Conservation (phyloP, 2,797 vertebrate genomes). For the Paedocypris micromegethes region DNA sequence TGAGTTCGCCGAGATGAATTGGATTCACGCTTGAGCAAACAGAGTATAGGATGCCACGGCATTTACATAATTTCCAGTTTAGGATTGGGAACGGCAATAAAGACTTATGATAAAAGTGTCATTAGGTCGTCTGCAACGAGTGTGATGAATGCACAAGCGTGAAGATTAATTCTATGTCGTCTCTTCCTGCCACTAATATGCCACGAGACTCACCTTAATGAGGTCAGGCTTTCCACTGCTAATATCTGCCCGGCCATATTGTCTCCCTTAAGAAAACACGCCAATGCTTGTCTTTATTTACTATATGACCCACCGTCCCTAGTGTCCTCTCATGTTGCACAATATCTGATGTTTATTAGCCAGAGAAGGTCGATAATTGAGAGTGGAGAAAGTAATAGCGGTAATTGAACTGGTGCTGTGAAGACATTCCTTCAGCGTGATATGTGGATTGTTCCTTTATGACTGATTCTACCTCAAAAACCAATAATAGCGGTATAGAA, state of each 20-base stretch:
- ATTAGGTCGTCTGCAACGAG: slow-evolving; percentile 55
- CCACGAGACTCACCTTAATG: slow-evolving; percentile 64
- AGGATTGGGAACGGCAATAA: slow-evolving; percentile 61
- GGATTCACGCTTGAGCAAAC: slow-evolving; percentile 65
- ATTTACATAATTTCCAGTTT: slow-evolving; percentile 70
- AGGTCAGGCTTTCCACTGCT: slow-evolving; percentile 54
- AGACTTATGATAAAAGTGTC: slow-evolving; percentile 73
- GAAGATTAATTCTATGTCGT: slow-evolving; percentile 62
- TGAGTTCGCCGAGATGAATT: slow-evolving; percentile 64
- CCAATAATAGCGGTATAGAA: slow-evolving; percentile 7
- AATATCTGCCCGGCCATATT: slow-evolving; percentile 47
- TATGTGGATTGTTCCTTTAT: slow-evolving; percentile 9
- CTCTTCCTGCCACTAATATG: slow-evolving; percentile 59
- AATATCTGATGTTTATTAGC: slow-evolving; percentile 30
- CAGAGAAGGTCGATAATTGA: slow-evolving; percentile 25
- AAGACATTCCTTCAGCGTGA: slow-evolving; percentile 9
- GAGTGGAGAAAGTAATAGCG: neutral
- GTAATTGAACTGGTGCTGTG: neutral
- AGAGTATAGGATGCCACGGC: slow-evolving; percentile 50
- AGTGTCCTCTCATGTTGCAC: neutral
- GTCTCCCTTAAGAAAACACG: slow-evolving; percentile 12
- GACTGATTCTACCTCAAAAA: slow-evolving; percentile 1
- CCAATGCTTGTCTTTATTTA: slow-evolving; percentile 30
- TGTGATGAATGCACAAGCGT: slow-evolving; percentile 45
- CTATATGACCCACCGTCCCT: slow-evolving; percentile 1